Evolutionary conservation across 2,113 vertebrate species (phyloP).

Genomic region (Eptatretus burgeri): DNA sequence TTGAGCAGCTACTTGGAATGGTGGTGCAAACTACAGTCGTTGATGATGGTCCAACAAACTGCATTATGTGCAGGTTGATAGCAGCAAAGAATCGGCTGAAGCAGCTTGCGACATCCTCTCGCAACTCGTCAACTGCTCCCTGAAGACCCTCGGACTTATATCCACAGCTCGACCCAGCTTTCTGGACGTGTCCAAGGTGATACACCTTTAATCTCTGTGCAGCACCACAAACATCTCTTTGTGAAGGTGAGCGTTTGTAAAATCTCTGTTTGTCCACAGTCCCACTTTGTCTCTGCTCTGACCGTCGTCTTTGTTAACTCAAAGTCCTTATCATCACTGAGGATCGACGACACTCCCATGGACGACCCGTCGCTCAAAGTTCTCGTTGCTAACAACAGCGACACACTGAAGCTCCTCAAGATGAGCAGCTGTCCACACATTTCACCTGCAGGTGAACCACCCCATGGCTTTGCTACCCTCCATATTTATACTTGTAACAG

Average conservation of each 20-base stretch:
- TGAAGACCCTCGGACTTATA: slow-evolving; percentile 76
- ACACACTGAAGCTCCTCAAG: slow-evolving; percentile 63
- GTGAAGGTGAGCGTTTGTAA: neutral
- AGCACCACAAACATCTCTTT: no score
- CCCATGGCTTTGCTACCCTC: no score
- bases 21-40: neutral
- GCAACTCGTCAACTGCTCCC: slow-evolving; percentile 67
- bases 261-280: slow-evolving; percentile 17
- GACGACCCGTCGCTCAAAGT: slow-evolving; percentile 86
- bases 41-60: no score
- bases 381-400: slow-evolving; percentile 76
- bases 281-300: slow-evolving; percentile 65
- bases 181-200: slow-evolving; percentile 69
- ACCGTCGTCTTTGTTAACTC: slow-evolving; percentile 96
- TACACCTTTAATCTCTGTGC: no score
- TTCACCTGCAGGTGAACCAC: slow-evolving; percentile 37
- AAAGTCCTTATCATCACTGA: slow-evolving; percentile 72
- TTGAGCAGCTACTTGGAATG: neutral
- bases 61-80: slow-evolving; percentile 44
- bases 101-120: slow-evolving; percentile 75
- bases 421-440: slow-evolving; percentile 86
- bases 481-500: no score
- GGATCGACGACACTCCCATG: slow-evolving; percentile 81
- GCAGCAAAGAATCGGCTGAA: slow-evolving; percentile 78
- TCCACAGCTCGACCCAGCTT: slow-evolving; percentile 88